Evolutionary conservation across 2,797 vertebrate genomes (phyloP), one percentile per base, ranked within the genome.

Genomic region (Crenichthys baileyi): DNA sequence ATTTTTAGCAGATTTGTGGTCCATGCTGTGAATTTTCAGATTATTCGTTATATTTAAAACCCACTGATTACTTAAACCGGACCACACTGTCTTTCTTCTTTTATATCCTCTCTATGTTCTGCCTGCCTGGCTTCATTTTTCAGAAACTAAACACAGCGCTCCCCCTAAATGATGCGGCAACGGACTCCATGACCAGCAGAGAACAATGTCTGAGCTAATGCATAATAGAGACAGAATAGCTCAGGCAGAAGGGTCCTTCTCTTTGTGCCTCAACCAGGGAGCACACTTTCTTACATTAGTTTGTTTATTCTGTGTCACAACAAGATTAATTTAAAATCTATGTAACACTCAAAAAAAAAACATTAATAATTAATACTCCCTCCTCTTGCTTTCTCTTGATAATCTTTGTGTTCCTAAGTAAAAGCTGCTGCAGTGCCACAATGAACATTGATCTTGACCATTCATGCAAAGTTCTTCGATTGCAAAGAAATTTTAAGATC

Each of bases 91-190:
- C 12, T 7, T 68, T 44, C 22, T 44, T n/a, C 11, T 8, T 24
- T 58, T 68, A 22, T 20, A 31, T 36, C 61, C 36, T 61, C 65
- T 41, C 41, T 44, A 46, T 0, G 1, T 46, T 24, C 15, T 58
- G 60, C 31, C 9, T 44, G n/a, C 31, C 44, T 60, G 29, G 39
- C 63, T 79, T 71, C 55, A 48, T 63, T 61, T 79, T 51, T 68
- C 73, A 77, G 73, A 53, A 71, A 68, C 55, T 18, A 63, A 83
- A 81, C 73, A 46, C 51, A 1, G 13, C 15, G 18, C 76, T 61
- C 58, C 61, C 75, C 3, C 72, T 83, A 77, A 84, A 82, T 70
- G 81, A 84, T 80, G 82, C 72, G 82, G 82, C 81, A 70, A 70
- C 81, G 76, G 61, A 50, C 65, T 73, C 29, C 48, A 13, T 51